Conservation (phyloP, 2,888 invertebrate species). For the Caenorhabditis sp. region DNA sequence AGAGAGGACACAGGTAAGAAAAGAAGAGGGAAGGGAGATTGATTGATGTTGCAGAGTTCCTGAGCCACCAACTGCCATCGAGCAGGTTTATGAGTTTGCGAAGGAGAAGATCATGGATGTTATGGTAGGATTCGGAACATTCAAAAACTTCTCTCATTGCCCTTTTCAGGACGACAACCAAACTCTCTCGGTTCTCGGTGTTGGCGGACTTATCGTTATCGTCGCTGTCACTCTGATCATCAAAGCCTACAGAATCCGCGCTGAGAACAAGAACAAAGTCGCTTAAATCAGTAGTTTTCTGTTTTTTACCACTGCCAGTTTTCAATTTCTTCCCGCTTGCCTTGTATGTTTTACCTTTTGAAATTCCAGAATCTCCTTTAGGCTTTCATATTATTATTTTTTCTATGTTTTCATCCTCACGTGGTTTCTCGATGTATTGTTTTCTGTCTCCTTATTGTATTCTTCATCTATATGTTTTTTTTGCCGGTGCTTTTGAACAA, state of each 20-base stretch:
- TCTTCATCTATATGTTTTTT: constrained; percentile 18
- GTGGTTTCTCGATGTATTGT: constrained; percentile 35
- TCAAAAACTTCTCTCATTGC: too few relatives aligned
- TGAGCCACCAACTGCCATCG: constrained; percentile 83
- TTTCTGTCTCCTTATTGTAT: constrained; percentile 19
- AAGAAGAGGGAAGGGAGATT: neutral
- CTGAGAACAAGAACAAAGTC: constrained; percentile 64
- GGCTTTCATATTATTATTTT: constrained; percentile 5
- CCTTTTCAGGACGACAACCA: constrained; percentile 81
- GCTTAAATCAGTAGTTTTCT: constrained; percentile 28
- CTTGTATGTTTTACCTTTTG: neutral
- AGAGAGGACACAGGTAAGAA: constrained; percentile 68
- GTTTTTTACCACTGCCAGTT: neutral
- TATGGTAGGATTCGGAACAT: constrained; percentile 75
- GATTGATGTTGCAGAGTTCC: constrained; percentile 76
- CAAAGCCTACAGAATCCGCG: constrained; percentile 80
- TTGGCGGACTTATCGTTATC: constrained; percentile 81
- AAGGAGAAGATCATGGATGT: constrained; percentile 81
- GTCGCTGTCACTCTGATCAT: constrained; percentile 79
- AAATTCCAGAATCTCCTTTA: constrained; percentile 51
- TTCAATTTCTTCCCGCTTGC: constrained; percentile 8
- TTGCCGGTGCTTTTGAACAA: constrained; percentile 52
- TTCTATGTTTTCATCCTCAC: constrained; percentile 1
- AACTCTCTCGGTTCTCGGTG: constrained; percentile 79
- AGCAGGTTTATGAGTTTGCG: constrained; percentile 82